Conservation (phyloP, 2,888 invertebrate species). For the Arctia plantaginis region DNA sequence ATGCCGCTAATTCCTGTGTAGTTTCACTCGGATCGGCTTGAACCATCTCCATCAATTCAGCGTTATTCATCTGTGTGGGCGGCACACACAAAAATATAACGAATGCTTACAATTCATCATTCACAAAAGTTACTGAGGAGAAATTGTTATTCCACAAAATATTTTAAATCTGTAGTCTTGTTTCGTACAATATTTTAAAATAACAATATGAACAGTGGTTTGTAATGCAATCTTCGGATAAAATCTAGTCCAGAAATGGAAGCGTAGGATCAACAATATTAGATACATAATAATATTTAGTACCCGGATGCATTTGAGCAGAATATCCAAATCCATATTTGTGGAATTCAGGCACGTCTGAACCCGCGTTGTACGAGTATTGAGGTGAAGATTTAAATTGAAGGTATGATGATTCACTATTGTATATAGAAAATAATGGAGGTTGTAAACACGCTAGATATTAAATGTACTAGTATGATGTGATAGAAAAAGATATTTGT, state of each 20-base stretch:
- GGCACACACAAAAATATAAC: too few relatives aligned
- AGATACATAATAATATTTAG: background rate
- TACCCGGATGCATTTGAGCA: slow-evolving; percentile 10
- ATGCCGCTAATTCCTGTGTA: too few relatives aligned
- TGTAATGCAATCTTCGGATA: background rate
- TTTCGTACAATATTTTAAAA: background rate
- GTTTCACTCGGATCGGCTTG: too few relatives aligned
- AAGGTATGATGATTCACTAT: background rate
- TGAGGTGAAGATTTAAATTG: slow-evolving; percentile 3
- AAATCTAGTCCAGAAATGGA: background rate
- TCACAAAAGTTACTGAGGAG: too few relatives aligned
- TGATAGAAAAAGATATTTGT: too few relatives aligned
- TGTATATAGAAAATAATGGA: background rate
- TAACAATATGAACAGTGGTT: background rate
- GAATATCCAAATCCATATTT: slow-evolving; percentile 17
- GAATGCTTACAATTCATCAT: too few relatives aligned
- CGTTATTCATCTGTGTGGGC: too few relatives aligned
- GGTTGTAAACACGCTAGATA: background rate
- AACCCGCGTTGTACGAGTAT: background rate
- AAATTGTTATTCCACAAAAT: too few relatives aligned
- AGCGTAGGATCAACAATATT: slow-evolving; percentile 3
- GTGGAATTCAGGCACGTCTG: slow-evolving; percentile 10
- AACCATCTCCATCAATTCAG: too few relatives aligned
- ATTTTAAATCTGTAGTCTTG: background rate
- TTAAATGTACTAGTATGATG: background rate